Evolutionary conservation across 2,113 vertebrate species (phyloP).

Genomic region (Oreotrochilus melanogaster): DNA sequence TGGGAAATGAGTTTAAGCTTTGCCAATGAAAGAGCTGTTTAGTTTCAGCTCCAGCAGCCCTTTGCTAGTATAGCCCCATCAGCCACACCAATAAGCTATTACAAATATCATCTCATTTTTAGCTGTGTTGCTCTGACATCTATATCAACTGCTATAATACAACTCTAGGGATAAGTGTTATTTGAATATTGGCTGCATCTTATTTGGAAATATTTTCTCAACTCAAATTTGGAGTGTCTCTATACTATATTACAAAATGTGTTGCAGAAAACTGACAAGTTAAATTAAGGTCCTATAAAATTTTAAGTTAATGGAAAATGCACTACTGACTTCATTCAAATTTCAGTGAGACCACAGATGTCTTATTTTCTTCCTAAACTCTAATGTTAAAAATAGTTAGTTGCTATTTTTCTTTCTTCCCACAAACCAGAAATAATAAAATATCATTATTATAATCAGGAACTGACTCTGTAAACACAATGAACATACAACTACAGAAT

Average conservation of each 20-base stretch:
- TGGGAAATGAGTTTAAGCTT: background rate
- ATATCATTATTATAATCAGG: background rate
- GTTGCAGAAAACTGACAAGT: background rate
- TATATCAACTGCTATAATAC: background rate
- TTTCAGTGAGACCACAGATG: background rate
- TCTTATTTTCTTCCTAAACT: background rate
- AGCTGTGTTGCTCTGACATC: background rate
- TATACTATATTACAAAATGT: background rate
- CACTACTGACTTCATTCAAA: background rate
- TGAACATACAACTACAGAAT: background rate
- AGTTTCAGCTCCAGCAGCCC: background rate
- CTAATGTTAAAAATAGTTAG: background rate
- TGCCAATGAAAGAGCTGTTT: background rate
- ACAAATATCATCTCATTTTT: background rate
- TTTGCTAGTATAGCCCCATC: background rate
- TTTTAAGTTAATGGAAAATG: slow-evolving; percentile 11
- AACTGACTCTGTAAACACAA: background rate
- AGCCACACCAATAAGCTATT: background rate
- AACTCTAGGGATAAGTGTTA: background rate
- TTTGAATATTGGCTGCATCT: background rate
- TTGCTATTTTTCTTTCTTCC: background rate
- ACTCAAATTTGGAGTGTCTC: background rate
- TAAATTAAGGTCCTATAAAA: slow-evolving; percentile 6
- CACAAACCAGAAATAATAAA: slow-evolving; percentile 16
- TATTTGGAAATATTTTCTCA: background rate